Percentiles rank a stretch among this genome's conserved stretches.
Conservation (phyloP, 35 echinoderm and acorn worm genomes). For the Amphiura filiformis region DNA sequence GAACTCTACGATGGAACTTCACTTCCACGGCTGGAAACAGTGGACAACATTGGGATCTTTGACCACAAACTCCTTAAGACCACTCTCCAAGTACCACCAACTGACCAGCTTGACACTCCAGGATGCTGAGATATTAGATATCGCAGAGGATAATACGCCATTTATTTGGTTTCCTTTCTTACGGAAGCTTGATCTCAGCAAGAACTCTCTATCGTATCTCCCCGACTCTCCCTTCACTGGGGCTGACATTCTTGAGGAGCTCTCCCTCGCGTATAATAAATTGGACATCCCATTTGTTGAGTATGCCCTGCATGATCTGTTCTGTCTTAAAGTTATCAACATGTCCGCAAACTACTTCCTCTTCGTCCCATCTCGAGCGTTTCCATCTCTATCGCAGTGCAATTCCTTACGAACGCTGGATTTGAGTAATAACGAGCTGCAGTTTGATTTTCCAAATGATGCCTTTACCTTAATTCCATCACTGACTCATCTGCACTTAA, state of each 20-base stretch:
- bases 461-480: neutral
- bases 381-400: neutral
- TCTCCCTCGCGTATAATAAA: neutral
- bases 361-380: neutral
- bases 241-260: neutral
- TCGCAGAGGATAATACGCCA: neutral
- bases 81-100: neutral
- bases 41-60: neutral
- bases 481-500: neutral
- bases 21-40: neutral
- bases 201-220: neutral
- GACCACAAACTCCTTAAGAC: neutral
- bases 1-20: neutral
- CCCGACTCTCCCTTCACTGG: neutral
- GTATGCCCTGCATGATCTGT: neutral
- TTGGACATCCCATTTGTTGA: neutral
- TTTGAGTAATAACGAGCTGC: neutral
- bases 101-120: neutral
- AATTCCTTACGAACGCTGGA: neutral
- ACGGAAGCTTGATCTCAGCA: neutral
- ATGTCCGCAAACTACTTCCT: neutral
- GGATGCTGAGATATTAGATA: neutral
- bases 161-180: neutral
- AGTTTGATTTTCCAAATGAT: neutral
- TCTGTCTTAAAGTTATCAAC: neutral